These are phyloP conservation scores for Stomatorhinus walkeri DNA, from an alignment of 2,797 vertebrate species.

Conservation along the genomic window DNA sequence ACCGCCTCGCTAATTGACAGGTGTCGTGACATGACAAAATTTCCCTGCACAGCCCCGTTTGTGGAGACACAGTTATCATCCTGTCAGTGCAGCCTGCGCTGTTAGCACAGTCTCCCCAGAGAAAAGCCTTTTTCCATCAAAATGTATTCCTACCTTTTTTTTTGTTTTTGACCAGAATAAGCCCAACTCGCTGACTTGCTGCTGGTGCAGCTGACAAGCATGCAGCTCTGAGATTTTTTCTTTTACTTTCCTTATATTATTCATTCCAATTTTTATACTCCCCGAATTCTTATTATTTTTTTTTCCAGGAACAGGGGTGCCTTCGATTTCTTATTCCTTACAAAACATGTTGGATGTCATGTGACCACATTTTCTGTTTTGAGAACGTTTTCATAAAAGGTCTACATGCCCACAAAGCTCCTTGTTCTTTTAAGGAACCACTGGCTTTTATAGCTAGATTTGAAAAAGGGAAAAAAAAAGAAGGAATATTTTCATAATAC, in stretches of 20 bases:
- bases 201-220: not conserved
- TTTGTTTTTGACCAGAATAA: not conserved
- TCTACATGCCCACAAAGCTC: conserved; percentile 2
- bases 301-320: not conserved
- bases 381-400: not conserved
- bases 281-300: not conserved
- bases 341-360: conserved; percentile 2
- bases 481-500: conserved; percentile 3
- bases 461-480: not conserved
- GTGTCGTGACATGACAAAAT: conserved; percentile 22
- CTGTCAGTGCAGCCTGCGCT: conserved; percentile 6
- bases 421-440: not conserved
- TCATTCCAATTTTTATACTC: conserved; percentile 7
- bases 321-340: not conserved
- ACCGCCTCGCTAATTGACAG: conserved; percentile 11
- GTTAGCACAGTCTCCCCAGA: conserved; percentile 3
- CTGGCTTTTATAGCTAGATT: not conserved
- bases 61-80: conserved; percentile 14
- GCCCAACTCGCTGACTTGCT: not conserved
- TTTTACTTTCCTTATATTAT: not conserved
- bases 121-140: conserved; percentile 5
- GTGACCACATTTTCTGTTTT: not conserved
- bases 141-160: not conserved
- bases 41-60: conserved; percentile 4
- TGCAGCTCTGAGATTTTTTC: not conserved